phyloP scores from a whole-genome alignment of 1,140 invertebrate genomes.

The Cephus cinctus region DNA sequence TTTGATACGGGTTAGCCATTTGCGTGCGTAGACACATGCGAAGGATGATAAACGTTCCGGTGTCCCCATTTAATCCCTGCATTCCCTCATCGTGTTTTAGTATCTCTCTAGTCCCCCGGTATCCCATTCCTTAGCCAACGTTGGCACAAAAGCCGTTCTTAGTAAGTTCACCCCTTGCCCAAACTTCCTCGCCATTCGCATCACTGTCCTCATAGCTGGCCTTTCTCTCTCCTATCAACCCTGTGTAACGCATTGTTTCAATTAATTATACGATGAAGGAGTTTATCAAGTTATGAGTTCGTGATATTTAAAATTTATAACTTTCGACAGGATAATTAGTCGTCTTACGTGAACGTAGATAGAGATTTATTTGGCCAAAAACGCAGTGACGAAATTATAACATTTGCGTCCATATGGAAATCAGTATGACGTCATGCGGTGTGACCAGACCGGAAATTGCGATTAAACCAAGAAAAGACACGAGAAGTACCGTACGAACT shows the following conservation, averaged over 20 bases:
- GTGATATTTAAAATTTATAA: constrained; percentile 29
- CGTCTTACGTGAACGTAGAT: background rate
- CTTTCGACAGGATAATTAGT: constrained; percentile 8
- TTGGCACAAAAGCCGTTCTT: constrained; percentile 40
- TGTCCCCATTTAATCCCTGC: constrained; percentile 26
- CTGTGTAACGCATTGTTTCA: constrained; percentile 30
- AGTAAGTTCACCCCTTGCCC: constrained; percentile 30
- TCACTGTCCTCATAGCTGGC: background rate
- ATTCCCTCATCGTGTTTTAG: constrained; percentile 11
- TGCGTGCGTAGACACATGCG: constrained; percentile 3
- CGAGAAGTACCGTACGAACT: no score
- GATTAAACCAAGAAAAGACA: no score
- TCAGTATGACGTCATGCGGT: no score
- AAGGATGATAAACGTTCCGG: constrained; percentile 29
- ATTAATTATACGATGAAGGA: constrained; percentile 29
- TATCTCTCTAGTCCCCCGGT: constrained; percentile 1
- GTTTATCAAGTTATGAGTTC: constrained; percentile 31
- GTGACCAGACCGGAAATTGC: no score
- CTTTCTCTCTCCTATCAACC: background rate
- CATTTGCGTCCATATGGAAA: no score
- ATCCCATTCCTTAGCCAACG: no score
- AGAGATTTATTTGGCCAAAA: background rate
- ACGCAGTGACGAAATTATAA: no score
- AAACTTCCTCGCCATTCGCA: constrained; percentile 7
- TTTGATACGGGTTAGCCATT: no score